Evolutionary conservation across 30 jellyfish, hydroid and myxozoan species (phyloP).

Genomic region (Aurelia aurita complex sp. Pacific): DNA sequence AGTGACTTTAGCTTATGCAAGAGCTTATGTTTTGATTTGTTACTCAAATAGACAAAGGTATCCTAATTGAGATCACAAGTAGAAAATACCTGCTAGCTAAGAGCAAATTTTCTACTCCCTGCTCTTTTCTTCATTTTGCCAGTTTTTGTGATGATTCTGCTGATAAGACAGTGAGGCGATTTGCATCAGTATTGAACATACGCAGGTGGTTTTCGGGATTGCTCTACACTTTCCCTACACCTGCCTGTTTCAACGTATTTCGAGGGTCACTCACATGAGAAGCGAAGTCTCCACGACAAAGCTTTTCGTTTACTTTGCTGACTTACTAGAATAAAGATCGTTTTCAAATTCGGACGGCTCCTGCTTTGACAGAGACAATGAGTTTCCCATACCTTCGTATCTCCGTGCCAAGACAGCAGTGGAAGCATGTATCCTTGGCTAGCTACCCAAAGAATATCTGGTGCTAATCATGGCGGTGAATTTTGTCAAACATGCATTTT

Average conservation of each 20-base stretch:
- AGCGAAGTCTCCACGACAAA: constrained; percentile 1
- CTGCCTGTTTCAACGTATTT: constrained; percentile 22
- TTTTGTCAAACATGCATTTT: constrained; percentile 71
- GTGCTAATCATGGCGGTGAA: constrained; percentile 54
- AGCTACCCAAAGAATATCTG: constrained; percentile 8
- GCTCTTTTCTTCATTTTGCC: constrained; percentile 41
- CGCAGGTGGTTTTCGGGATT: constrained; percentile 57
- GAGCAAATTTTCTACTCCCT: constrained; percentile 14
- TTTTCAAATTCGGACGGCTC: no score
- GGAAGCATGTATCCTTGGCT: no score
- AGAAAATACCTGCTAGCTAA: no score
- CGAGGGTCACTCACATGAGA: constrained; percentile 1
- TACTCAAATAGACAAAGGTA: no score
- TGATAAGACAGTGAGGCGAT: constrained; percentile 47
- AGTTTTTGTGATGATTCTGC: constrained; percentile 19
- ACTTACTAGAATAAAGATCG: no score
- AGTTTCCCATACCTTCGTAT: no score
- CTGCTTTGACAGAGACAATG: no score
- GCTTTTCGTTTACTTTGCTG: background rate
- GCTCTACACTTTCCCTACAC: constrained; percentile 22
- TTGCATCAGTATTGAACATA: constrained; percentile 62
- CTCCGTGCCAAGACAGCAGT: no score
- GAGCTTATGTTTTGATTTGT: no score
- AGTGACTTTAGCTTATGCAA: no score
- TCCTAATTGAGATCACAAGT: no score